A percentile compares a stretch with the other conserved stretches of the same genome.
phyloP scores from a whole-genome alignment of 2,797 vertebrate genomes.

The Pangasius larnaudii region DNA sequence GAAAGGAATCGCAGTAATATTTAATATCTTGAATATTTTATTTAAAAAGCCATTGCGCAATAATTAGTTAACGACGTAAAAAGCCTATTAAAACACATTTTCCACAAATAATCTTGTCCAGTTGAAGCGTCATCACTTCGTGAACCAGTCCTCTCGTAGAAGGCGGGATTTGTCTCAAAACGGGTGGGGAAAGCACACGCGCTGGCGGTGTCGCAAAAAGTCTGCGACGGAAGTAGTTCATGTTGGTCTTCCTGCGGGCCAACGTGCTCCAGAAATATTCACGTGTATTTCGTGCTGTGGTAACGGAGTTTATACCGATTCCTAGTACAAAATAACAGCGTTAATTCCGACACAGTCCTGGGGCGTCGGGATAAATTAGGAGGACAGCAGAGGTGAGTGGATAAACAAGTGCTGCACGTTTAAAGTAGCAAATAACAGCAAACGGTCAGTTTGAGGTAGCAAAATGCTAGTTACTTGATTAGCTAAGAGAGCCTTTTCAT shows the following conservation, averaged over 20 bases:
- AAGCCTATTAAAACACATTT: background rate
- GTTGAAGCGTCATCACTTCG: background rate
- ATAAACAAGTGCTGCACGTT: background rate
- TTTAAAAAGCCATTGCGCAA: background rate
- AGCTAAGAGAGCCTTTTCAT: background rate
- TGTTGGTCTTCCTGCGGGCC: slow-evolving; percentile 43
- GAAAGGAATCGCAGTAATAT: background rate
- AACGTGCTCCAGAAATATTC: slow-evolving; percentile 51
- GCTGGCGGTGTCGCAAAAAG: slow-evolving; percentile 9
- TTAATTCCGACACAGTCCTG: background rate
- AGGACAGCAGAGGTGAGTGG: slow-evolving; percentile 18
- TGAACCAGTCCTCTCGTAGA: background rate
- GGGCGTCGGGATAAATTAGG: background rate
- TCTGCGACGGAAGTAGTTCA: slow-evolving; percentile 52
- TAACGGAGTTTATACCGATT: background rate
- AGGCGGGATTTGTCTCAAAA: background rate
- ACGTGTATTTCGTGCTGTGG: slow-evolving; percentile 46
- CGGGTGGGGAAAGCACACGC: background rate
- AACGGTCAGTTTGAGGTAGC: background rate
- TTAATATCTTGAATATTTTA: too few relatives aligned
- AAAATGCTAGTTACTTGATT: background rate
- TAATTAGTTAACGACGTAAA: background rate
- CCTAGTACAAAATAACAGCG: background rate
- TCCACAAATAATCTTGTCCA: background rate
- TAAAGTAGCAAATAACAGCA: background rate